phyloP scores from a whole-genome alignment of 1,140 invertebrate genomes.

The Lordiphosa collinella region DNA sequence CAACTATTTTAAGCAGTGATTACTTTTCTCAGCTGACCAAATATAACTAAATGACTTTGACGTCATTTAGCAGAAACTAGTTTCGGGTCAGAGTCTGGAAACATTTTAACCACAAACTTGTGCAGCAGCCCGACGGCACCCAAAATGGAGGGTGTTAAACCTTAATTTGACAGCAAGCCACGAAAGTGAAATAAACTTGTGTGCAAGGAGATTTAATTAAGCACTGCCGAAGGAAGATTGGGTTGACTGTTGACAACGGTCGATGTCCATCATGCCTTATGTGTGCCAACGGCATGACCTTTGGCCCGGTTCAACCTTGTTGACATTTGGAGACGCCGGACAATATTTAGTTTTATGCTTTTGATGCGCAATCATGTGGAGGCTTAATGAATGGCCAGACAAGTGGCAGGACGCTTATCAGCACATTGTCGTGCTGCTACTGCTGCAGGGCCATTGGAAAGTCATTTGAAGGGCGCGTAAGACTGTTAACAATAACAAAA shows the following conservation, averaged over 20 bases:
- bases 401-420: constrained; percentile 26
- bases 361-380: constrained; percentile 17
- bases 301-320: constrained; percentile 13
- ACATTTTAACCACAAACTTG: constrained; percentile 20
- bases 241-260: background rate
- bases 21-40: constrained; percentile 27
- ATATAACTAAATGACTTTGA: constrained; percentile 46
- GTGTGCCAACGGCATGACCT: background rate
- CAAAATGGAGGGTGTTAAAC: constrained; percentile 19
- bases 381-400: constrained; percentile 54
- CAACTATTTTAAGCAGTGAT: background rate
- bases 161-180: constrained; percentile 56
- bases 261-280: background rate
- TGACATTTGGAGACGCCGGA: constrained; percentile 41
- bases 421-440: constrained; percentile 9
- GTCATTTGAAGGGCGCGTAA: constrained; percentile 42
- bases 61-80: constrained; percentile 51
- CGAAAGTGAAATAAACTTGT: constrained; percentile 50
- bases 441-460: constrained; percentile 12
- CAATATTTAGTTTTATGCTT: constrained; percentile 47
- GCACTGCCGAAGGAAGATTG: constrained; percentile 39
- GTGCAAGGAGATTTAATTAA: constrained; percentile 58
- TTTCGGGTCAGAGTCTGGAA: constrained; percentile 15
- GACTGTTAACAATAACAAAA: background rate
- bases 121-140: constrained; percentile 19